Evolutionary conservation across 2,888 invertebrate genomes (phyloP).

Genomic region (Scaptomyza tumidula): DNA sequence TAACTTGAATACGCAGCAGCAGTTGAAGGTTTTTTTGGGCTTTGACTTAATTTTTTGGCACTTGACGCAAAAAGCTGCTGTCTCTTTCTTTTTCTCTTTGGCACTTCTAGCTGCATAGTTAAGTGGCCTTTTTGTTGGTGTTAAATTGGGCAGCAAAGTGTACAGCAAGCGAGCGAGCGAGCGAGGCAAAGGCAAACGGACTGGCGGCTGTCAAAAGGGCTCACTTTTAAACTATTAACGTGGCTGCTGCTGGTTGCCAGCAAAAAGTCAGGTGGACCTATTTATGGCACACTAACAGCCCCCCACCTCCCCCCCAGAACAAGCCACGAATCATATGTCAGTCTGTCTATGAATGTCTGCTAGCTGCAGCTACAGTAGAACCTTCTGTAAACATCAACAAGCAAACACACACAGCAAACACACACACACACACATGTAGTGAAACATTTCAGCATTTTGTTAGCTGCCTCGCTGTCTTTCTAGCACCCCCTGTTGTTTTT

Average conservation of each 20-base stretch:
- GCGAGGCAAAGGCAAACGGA: not conserved
- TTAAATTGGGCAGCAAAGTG: constrained; percentile 74
- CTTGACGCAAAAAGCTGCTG: constrained; percentile 15
- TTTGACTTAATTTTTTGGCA: constrained; percentile 69
- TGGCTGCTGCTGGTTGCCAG: constrained; percentile 16
- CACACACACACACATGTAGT: not conserved
- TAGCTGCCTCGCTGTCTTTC: constrained; percentile 32
- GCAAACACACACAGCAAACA: constrained; percentile 20
- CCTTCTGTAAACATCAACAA: constrained; percentile 43
- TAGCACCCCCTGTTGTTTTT: constrained; percentile 9
- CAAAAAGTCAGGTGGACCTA: constrained; percentile 46
- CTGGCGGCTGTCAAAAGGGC: constrained; percentile 59
- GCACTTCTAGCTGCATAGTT: constrained; percentile 39
- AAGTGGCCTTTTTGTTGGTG: constrained; percentile 72
- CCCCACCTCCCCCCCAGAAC: not conserved
- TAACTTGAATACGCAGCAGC: constrained; percentile 8
- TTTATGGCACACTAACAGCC: constrained; percentile 71
- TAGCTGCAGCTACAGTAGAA: constrained; percentile 22
- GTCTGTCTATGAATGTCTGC: constrained; percentile 61
- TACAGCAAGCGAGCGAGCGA: constrained; percentile 6
- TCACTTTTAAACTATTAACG: constrained; percentile 73
- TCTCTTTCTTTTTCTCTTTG: not conserved
- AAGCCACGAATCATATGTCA: constrained; percentile 55
- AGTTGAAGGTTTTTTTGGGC: constrained; percentile 53
- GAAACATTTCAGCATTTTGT: constrained; percentile 29